phyloP scores from a whole-genome alignment of 2,888 invertebrate species.

The Lithodes maja region DNA sequence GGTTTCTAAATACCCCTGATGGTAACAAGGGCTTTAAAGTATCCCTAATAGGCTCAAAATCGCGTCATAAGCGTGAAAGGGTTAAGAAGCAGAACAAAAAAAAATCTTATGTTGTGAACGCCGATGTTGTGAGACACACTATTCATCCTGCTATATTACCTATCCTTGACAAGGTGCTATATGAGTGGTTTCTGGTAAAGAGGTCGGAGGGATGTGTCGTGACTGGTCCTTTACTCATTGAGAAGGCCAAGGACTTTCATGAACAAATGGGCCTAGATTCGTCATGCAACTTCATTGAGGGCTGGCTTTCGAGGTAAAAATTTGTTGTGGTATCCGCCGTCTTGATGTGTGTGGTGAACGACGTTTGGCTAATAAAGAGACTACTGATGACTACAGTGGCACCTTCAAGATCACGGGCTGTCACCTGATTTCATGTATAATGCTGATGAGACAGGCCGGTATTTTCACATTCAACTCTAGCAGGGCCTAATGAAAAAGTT shows the following conservation, averaged over 20 bases:
- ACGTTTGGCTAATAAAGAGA: no score
- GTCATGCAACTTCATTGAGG: not conserved
- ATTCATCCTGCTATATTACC: not conserved
- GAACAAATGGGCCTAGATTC: constrained; percentile 2
- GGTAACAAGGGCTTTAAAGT: no score
- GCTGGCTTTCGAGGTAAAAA: constrained; percentile 23
- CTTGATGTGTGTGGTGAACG: constrained; percentile 19
- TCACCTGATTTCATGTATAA: no score
- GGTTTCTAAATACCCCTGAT: no score
- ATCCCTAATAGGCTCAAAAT: no score
- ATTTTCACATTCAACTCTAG: no score
- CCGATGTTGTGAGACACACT: not conserved
- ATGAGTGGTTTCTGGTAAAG: constrained; percentile 17
- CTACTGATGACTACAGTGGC: no score
- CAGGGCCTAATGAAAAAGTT: no score
- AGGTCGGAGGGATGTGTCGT: constrained; percentile 1
- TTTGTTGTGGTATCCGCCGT: constrained; percentile 17
- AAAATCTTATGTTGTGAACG: not conserved
- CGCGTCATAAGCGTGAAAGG: no score
- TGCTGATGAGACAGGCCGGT: no score
- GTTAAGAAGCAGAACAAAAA: not conserved
- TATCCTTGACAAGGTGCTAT: constrained; percentile 13
- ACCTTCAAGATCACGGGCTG: no score
- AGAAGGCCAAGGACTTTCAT: not conserved
- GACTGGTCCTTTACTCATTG: constrained; percentile 17